Evolutionary conservation across 2,113 vertebrate species (phyloP).

Genomic region (Mormyrus lacerda): DNA sequence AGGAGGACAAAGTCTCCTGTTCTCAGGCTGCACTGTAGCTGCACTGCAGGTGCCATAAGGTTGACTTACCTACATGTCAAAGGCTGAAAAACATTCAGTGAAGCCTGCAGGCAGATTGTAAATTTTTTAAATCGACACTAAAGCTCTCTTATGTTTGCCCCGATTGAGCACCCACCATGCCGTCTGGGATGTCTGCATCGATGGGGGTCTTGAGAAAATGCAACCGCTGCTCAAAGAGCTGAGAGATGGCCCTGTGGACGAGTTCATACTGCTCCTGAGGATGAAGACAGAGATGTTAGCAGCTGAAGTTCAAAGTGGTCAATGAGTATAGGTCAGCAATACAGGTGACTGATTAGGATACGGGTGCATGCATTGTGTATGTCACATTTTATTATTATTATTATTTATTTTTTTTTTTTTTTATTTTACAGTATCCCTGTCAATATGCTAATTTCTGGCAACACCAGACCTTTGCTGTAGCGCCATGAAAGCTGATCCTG

Average conservation of each 20-base stretch:
- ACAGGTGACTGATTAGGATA: neutral
- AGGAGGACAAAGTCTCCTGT: neutral
- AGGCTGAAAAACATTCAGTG: neutral
- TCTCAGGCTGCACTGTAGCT: neutral
- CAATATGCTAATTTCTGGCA: neutral
- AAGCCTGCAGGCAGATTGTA: neutral
- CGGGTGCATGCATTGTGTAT: neutral
- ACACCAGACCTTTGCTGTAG: neutral
- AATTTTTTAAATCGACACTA: neutral
- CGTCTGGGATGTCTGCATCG: slow-evolving; percentile 73
- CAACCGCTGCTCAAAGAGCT: slow-evolving; percentile 91
- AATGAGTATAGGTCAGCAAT: neutral
- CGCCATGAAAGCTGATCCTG: neutral
- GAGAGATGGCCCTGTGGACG: slow-evolving; percentile 89
- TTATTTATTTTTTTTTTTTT: too few relatives aligned
- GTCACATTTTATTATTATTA: neutral
- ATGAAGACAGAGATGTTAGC: neutral
- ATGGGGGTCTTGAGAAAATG: slow-evolving; percentile 74
- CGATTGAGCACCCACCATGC: slow-evolving; percentile 65
- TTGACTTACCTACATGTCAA: neutral
- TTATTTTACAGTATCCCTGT: neutral
- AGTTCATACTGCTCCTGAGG: slow-evolving; percentile 91
- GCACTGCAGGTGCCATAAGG: neutral
- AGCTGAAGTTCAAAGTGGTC: neutral
- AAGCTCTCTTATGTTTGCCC: neutral